Evolutionary conservation across 2,888 invertebrate genomes (phyloP).

Genomic region (Mesorhabditis spiculigera): DNA sequence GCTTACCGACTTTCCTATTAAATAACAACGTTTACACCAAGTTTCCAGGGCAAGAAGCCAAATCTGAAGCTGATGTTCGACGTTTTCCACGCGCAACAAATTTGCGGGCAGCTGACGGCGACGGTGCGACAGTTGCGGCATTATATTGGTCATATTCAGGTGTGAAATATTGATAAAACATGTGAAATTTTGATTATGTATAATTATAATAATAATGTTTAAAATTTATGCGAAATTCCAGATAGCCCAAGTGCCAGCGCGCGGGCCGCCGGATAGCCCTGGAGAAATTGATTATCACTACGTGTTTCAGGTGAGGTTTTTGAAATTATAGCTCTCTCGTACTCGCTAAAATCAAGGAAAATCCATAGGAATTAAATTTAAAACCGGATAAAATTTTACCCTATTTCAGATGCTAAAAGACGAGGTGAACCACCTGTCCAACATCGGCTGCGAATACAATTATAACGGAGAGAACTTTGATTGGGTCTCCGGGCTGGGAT

Average conservation of each 20-base stretch:
- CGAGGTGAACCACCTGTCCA: neutral
- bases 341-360: no score
- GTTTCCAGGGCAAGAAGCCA: neutral
- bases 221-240: slow-evolving; percentile 14
- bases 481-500: neutral
- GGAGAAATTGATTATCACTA: slow-evolving; percentile 85
- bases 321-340: no score
- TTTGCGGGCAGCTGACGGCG: slow-evolving; percentile 75
- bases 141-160: slow-evolving; percentile 18
- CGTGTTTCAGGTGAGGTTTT: slow-evolving; percentile 60
- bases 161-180: neutral
- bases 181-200: neutral
- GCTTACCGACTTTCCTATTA: no score
- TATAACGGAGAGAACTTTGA: neutral
- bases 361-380: no score
- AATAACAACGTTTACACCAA: no score
- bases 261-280: slow-evolving; percentile 78
- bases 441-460: neutral
- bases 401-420: neutral
- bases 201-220: no score
- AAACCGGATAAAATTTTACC: no score
- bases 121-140: slow-evolving; percentile 16
- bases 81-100: slow-evolving; percentile 84
- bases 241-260: slow-evolving; percentile 79
- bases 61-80: slow-evolving; percentile 58